Conservation (phyloP, 2,113 vertebrate genomes). For the Menura novaehollandiae region DNA sequence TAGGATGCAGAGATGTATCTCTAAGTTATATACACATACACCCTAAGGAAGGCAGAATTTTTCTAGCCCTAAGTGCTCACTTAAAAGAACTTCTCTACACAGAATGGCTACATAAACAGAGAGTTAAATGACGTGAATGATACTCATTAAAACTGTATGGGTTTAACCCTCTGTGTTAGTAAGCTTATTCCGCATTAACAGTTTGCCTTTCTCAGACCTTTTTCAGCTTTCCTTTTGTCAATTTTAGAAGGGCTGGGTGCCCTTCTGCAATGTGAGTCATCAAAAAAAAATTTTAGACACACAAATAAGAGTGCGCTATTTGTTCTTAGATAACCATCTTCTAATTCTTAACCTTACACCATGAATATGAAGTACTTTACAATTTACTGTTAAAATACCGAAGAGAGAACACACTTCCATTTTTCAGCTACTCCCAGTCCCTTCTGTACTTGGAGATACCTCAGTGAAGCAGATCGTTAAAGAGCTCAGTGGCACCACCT, state of each 20-base stretch:
- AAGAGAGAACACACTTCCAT: not conserved
- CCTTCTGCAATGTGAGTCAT: not conserved
- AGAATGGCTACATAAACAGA: not conserved
- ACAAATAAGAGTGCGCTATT: not conserved
- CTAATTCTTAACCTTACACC: not conserved
- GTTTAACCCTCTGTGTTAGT: not conserved
- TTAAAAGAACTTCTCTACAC: not conserved
- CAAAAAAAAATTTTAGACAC: not conserved
- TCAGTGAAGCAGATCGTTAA: not conserved
- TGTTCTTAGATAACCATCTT: not conserved
- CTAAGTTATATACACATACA: not conserved
- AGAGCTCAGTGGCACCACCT: not conserved
- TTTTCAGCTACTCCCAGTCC: not conserved
- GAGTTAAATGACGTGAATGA: not conserved
- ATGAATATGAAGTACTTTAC: not conserved
- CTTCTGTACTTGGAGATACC: not conserved
- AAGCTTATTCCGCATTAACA: not conserved
- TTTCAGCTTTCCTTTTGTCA: not conserved
- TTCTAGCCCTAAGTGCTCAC: not conserved
- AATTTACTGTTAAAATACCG: not conserved
- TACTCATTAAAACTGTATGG: not conserved
- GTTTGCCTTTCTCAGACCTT: not conserved
- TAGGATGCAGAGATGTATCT: not conserved
- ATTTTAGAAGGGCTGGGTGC: not conserved
- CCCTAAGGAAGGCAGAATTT: slow-evolving; percentile 29